phyloP scores from a whole-genome alignment of 2,113 vertebrate genomes.

The Egretta garzetta region DNA sequence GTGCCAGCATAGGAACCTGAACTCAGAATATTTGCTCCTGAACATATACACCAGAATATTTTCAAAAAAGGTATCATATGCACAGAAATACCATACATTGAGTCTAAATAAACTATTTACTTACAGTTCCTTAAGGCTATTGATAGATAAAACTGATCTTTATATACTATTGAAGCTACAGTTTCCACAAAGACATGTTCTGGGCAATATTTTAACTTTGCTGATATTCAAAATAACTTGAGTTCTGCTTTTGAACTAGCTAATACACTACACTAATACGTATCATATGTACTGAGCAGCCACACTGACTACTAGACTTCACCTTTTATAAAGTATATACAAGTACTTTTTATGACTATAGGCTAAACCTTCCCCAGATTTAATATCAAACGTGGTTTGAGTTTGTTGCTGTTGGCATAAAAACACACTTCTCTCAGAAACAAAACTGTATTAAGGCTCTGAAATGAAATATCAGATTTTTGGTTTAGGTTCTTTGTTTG shows the following conservation, averaged over 20 bases:
- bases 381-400: not conserved
- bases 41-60: not conserved
- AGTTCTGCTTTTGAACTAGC: not conserved
- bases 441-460: not conserved
- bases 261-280: not conserved
- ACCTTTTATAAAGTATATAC: not conserved
- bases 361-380: not conserved
- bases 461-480: not conserved
- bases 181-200: not conserved
- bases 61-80: not conserved
- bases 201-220: not conserved
- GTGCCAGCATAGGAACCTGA: not conserved
- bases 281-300: not conserved
- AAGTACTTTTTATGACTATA: not conserved
- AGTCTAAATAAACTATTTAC: not conserved
- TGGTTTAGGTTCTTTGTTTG: too few species aligned
- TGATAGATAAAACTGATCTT: not conserved
- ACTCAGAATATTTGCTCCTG: not conserved
- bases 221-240: not conserved
- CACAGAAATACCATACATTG: not conserved
- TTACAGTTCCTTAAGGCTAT: not conserved
- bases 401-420: not conserved
- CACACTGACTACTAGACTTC: not conserved
- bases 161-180: not conserved
- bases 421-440: not conserved